These are phyloP conservation scores for Myzus persicae DNA, from an alignment of 1,140 invertebrate genomes.

Conservation along the genomic window DNA sequence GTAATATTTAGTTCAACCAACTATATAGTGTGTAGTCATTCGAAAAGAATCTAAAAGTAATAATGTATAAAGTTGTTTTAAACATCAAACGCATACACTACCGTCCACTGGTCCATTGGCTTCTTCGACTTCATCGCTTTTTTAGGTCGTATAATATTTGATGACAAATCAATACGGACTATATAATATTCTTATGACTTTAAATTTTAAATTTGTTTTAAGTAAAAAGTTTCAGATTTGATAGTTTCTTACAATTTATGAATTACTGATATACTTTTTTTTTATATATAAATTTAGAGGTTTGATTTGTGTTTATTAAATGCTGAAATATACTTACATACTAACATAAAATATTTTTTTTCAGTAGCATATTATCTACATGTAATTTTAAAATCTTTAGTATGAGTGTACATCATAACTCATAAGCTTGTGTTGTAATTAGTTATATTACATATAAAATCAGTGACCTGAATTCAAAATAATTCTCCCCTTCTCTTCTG, in stretches of 20 bases:
- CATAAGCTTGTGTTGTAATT: neutral
- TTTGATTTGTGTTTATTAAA: neutral
- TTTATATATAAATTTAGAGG: neutral
- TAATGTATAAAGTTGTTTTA: conserved; percentile 20
- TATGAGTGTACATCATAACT: neutral
- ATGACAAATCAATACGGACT: neutral
- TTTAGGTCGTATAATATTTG: neutral
- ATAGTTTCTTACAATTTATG: neutral
- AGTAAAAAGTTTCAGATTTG: neutral
- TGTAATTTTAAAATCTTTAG: neutral
- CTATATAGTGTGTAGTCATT: conserved; percentile 13
- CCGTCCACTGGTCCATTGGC: neutral
- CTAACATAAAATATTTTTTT: neutral
- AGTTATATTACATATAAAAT: neutral
- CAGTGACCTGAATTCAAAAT: neutral
- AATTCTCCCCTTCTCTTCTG: neutral
- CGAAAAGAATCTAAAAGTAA: conserved; percentile 4
- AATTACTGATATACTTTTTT: neutral
- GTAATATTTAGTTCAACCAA: conserved; percentile 2
- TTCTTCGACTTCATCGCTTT: neutral
- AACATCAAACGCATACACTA: neutral
- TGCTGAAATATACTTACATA: neutral
- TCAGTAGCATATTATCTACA: neutral
- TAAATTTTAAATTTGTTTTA: neutral
- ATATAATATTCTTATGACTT: neutral